phyloP scores from a whole-genome alignment of 2,113 vertebrate genomes.

The Redunca redunca region DNA sequence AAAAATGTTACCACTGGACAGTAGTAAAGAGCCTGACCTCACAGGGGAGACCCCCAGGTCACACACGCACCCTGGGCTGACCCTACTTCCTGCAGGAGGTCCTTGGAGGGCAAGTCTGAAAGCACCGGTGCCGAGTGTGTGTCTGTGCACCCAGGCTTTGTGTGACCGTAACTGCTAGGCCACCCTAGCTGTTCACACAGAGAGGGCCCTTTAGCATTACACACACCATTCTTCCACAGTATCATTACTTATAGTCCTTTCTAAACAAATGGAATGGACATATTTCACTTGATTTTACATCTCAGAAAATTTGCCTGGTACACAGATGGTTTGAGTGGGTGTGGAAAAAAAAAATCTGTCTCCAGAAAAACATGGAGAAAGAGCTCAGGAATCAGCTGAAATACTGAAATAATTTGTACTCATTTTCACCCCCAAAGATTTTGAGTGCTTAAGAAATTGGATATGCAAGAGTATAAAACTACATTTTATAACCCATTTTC shows the following conservation, averaged over 20 bases:
- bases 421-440: slow-evolving; percentile 8
- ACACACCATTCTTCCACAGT: neutral
- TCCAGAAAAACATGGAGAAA: slow-evolving; percentile 41
- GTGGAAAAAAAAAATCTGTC: neutral
- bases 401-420: slow-evolving; percentile 34
- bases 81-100: neutral
- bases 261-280: slow-evolving; percentile 33
- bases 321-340: slow-evolving; percentile 63
- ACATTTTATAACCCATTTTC: neutral
- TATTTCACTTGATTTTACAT: slow-evolving; percentile 40
- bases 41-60: neutral
- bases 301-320: slow-evolving; percentile 57
- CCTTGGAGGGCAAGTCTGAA: neutral
- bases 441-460: slow-evolving; percentile 1
- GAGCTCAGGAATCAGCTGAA: slow-evolving; percentile 30
- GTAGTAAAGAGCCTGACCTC: neutral
- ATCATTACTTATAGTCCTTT: slow-evolving; percentile 29
- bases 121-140: neutral
- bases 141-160: neutral
- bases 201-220: neutral
- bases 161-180: neutral
- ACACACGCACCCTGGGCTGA: neutral
- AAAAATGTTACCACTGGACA: neutral
- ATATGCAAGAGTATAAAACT: neutral
- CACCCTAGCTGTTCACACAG: neutral